Percentiles rank a stretch among this genome's conserved stretches.
Evolutionary conservation across 2,797 vertebrate genomes (phyloP).

Genomic region (Cryptoprocta ferox): DNA sequence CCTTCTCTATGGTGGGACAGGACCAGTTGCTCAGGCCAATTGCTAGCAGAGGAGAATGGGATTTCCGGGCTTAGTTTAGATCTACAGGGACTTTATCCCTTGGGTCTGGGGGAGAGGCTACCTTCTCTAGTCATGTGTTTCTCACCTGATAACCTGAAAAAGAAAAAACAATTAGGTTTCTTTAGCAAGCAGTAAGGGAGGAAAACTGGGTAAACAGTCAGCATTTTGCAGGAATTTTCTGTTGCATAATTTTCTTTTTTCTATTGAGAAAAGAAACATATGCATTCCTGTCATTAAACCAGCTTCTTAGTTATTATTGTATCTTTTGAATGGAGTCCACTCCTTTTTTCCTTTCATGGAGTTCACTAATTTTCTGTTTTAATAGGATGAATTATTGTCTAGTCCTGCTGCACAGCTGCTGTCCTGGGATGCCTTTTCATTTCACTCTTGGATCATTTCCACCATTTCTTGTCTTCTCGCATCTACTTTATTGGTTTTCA

Average conservation of each 20-base stretch:
- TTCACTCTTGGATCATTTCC: conserved; percentile 43
- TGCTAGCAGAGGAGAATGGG: neutral
- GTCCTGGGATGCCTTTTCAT: conserved; percentile 22
- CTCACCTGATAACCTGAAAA: neutral
- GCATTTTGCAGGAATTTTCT: neutral
- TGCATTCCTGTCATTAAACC: conserved; percentile 45
- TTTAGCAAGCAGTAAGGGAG: neutral
- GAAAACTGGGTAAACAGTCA: neutral
- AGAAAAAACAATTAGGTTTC: neutral
- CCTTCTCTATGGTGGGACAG: neutral
- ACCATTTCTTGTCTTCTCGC: conserved; percentile 27
- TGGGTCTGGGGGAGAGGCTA: neutral
- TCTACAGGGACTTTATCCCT: neutral
- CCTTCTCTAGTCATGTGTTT: neutral
- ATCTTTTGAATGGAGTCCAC: conserved; percentile 61
- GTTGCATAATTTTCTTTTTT: neutral
- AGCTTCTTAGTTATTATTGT: conserved; percentile 61
- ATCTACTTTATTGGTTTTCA: conserved; percentile 35
- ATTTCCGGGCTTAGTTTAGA: neutral
- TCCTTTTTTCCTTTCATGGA: conserved; percentile 56
- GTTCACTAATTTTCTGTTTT: conserved; percentile 57
- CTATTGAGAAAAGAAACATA: conserved; percentile 24
- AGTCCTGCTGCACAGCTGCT: conserved; percentile 45
- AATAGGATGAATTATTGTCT: conserved; percentile 63
- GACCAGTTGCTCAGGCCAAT: neutral